phyloP scores from a whole-genome alignment of 1,140 invertebrate species.

The Linepithema humile region DNA sequence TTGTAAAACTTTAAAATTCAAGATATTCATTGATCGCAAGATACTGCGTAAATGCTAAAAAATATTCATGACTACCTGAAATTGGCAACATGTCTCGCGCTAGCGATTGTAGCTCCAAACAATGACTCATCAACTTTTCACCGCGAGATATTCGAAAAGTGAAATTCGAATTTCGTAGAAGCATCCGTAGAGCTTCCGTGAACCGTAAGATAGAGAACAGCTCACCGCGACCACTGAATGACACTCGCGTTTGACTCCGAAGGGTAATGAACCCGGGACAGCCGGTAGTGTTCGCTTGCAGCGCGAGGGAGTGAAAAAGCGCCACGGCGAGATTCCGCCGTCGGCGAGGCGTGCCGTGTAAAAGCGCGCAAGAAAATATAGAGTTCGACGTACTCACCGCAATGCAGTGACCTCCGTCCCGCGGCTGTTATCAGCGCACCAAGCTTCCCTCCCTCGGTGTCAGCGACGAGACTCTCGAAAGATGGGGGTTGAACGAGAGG shows the following conservation, averaged over 20 bases:
- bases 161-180: background rate
- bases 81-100: too few relatives aligned
- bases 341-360: background rate
- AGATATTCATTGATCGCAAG: slow-evolving; percentile 15
- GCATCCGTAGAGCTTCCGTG: too few relatives aligned
- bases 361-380: background rate
- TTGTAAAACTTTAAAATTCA: background rate
- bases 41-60: background rate
- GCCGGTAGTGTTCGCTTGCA: background rate
- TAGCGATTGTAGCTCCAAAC: background rate
- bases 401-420: slow-evolving; percentile 75
- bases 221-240: background rate
- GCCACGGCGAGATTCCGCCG: background rate
- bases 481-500: slow-evolving; percentile 74
- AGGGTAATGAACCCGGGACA: slow-evolving; percentile 55
- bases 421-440: slow-evolving; percentile 63
- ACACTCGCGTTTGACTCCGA: background rate
- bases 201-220: background rate
- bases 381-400: slow-evolving; percentile 72
- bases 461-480: slow-evolving; percentile 62
- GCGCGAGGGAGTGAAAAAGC: background rate
- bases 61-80: too few relatives aligned
- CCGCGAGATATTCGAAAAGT: background rate
- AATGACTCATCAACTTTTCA: background rate
- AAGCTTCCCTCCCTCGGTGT: slow-evolving; percentile 67